A percentile compares a stretch with the other conserved stretches of the same genome.
phyloP scores from a whole-genome alignment of 2,888 invertebrate species.

The Phengaris arion region DNA sequence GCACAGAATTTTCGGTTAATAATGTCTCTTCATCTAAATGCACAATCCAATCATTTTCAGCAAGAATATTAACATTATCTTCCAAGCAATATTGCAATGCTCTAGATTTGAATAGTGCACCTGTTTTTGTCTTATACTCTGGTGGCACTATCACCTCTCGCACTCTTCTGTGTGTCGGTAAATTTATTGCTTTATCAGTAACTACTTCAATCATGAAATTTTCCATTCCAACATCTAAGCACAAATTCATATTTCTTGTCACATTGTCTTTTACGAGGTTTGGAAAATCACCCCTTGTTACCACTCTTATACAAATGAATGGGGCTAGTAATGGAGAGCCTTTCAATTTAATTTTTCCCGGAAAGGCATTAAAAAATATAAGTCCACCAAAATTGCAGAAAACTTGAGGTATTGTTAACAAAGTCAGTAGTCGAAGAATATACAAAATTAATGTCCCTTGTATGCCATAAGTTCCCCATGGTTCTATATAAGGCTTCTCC shows the following conservation, averaged over 20 bases:
- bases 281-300: constrained; percentile 96
- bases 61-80: constrained; percentile 90
- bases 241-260: constrained; percentile 90
- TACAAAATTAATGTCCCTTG: constrained; percentile 87
- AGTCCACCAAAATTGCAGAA: constrained; percentile 93
- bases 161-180: constrained; percentile 88
- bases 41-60: constrained; percentile 97
- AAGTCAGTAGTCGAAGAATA: constrained; percentile 86
- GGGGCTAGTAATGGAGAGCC: constrained; percentile 95
- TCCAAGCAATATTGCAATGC: constrained; percentile 97
- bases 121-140: constrained; percentile 91
- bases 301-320: constrained; percentile 95
- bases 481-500: constrained; percentile 83
- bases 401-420: constrained; percentile 93
- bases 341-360: constrained; percentile 92
- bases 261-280: constrained; percentile 94
- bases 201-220: constrained; percentile 98
- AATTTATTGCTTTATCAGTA: constrained; percentile 90
- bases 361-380: constrained; percentile 95
- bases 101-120: constrained; percentile 95
- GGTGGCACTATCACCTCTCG: constrained; percentile 94
- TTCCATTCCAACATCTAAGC: constrained; percentile 93
- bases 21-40: constrained; percentile 98
- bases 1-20: constrained; percentile 93
- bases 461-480: constrained; percentile 90